Evolutionary conservation across 2,113 vertebrate species (phyloP), one percentile per base, ranked within the genome.

Genomic region (Phoenicopterus ruber): DNA sequence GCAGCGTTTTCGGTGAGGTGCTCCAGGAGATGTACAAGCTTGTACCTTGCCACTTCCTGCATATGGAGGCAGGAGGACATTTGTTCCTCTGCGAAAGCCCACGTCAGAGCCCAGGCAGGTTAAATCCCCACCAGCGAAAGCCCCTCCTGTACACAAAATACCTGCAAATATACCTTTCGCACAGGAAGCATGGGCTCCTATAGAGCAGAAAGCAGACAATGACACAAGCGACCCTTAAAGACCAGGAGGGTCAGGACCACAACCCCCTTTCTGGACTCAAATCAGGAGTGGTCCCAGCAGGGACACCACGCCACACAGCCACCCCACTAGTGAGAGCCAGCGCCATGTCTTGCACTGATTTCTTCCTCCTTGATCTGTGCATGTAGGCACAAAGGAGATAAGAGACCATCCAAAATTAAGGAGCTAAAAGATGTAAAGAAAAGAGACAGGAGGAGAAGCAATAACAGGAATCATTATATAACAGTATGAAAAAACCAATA

Each of bases 381-480:
- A 1, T 28, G 62, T 38, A 82, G 57, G 62, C 86, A 94, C 66
- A 66, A 78, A 82, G 54, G 46, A 95, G 67, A 34, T 69, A 89
- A 22, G 71, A 97, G 71, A 77, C 38, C 59, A 79, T 71, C 66
- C 86, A 93, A 95, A 94, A 95, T 72, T 70, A 94, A 89, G 90
- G 26, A 92, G 73, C 81, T 94, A 61, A 88, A 85, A 91, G 84
- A 91, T 66, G 54, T 69, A 82, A 96, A 96, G 74, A 74, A 93
- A 93, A 83, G 59, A 80, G 63, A 86, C 62, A 63, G 58, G 79
- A 92, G 90, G 84, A 97, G 83, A 94, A 97, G 86, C 59, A 96
- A 24, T 86, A 94, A 86, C 88, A 90, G 66, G 59, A 86, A 29
- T 92, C 42, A 86, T 96, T 97, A 94, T 62, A 73, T 92, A 95